Evolutionary conservation across 2,888 invertebrate species (phyloP), one percentile per base, ranked within the genome.

Genomic region (Polyommatus iphigenia): DNA sequence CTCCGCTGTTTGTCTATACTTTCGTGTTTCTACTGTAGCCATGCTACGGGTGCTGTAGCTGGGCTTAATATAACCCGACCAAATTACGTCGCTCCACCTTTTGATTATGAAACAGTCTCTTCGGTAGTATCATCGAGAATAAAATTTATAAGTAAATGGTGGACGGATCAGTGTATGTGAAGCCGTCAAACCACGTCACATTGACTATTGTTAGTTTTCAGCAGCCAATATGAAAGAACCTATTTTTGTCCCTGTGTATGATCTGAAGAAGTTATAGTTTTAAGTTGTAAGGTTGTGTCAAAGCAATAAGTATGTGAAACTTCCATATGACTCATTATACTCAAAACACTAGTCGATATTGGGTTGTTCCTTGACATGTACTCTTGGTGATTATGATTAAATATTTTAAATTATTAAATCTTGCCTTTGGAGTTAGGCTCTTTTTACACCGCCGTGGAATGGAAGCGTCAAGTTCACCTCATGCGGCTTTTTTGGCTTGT

Each of bases 281-380:
- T 29, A 32, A 67, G 29, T 67, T 15, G 6, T 5, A 67, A 29
- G 29, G 67, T 67, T 67, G 67, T 67, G 67, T 20, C 29, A 6
- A 67, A 67, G 67, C 67, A 67, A 67, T 67, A 29, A 67, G 15
- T 29, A 6, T 67, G 29, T 67, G 15, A 67, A 67, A 13, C 67
- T 67, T 32, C 67, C 67, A 29, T 15, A 7, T 67, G 67, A 67
- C 29, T 20, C 10, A 20, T 20, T 67, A 13, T 62, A 62, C 20
- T 62, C 20, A 29, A 67, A 67, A 67, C 24, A 67, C 67, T 67
- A 67, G 67, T 67, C 67, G 67, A 67, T 67, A 18, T 29, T 67
- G 18, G 15, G 67, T 67, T 67, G 67, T 67, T 67, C 29, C 67
- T 67, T 67, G 29, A 67, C 67, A 18, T 54, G 7, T 62, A 67